Evolutionary conservation across 2,797 vertebrate species (phyloP).

Genomic region (Brachymystax lenok): DNA sequence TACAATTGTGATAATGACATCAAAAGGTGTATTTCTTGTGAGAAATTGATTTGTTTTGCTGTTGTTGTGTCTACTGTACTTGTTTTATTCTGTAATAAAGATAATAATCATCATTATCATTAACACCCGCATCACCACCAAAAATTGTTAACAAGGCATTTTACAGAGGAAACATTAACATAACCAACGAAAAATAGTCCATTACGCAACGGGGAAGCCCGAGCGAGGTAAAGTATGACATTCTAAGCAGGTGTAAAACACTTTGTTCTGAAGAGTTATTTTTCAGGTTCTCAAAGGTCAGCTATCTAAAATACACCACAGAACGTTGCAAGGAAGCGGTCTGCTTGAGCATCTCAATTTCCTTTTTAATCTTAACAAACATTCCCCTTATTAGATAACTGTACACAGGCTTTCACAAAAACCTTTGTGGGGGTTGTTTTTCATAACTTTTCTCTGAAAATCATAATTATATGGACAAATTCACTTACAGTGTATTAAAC

Average conservation of each 20-base stretch:
- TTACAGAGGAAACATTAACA: constrained; percentile 52
- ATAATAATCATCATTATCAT: neutral
- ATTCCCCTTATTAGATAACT: constrained; percentile 32
- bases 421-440: neutral
- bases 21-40: neutral
- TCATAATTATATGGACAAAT: no score
- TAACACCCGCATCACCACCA: neutral
- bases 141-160: constrained; percentile 37
- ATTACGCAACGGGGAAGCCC: constrained; percentile 61
- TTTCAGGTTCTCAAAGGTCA: constrained; percentile 74
- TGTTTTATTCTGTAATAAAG: neutral
- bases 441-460: neutral
- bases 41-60: neutral
- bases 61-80: neutral
- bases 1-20: neutral
- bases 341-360: constrained; percentile 33
- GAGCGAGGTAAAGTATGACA: constrained; percentile 54
- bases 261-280: constrained; percentile 63
- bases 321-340: constrained; percentile 42
- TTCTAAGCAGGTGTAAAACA: constrained; percentile 57
- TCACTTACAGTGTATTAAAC: no score
- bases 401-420: neutral
- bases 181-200: constrained; percentile 22
- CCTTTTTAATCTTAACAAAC: constrained; percentile 37
- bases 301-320: constrained; percentile 46